phyloP scores from a whole-genome alignment of 2,797 vertebrate species.

The Coregonus suidteri region DNA sequence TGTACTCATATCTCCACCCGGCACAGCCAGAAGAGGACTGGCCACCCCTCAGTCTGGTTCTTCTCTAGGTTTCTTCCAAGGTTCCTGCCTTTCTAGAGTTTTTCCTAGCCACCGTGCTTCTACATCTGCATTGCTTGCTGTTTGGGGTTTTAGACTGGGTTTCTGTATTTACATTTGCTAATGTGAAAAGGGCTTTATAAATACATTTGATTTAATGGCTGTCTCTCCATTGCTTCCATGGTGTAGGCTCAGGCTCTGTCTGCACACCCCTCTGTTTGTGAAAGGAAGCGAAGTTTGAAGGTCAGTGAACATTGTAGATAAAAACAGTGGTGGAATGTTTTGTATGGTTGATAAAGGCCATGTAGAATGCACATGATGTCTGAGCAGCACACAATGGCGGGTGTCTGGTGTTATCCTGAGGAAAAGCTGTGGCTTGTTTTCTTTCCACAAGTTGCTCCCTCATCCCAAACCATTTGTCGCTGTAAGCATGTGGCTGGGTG shows the following conservation, averaged over 20 bases:
- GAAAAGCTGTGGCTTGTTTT: slow-evolving; percentile 10
- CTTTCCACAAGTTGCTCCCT: slow-evolving; percentile 34
- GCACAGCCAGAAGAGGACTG: too few species aligned
- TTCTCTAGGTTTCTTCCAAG: too few species aligned
- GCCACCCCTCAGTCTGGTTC: too few species aligned
- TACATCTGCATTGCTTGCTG: too few species aligned
- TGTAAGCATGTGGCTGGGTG: slow-evolving; percentile 35
- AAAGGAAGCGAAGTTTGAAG: slow-evolving; percentile 72
- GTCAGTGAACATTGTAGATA: slow-evolving; percentile 58
- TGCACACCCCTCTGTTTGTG: slow-evolving; percentile 51
- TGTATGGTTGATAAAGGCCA: slow-evolving; percentile 32
- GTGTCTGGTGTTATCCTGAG: slow-evolving; percentile 41
- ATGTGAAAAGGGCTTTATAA: too few species aligned
- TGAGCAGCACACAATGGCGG: slow-evolving; percentile 19
- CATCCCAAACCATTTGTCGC: slow-evolving; percentile 49
- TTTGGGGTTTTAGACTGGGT: too few species aligned
- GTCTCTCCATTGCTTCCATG: not conserved
- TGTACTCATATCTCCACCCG: too few species aligned
- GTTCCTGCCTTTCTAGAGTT: too few species aligned
- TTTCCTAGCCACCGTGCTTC: too few species aligned
- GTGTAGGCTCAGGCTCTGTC: slow-evolving; percentile 28
- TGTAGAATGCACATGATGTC: not conserved
- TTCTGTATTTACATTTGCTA: too few species aligned
- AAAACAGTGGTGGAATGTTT: slow-evolving; percentile 54
- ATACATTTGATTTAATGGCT: too few species aligned